phyloP scores from a whole-genome alignment of 2,797 vertebrate species.

The Bovichtus variegatus region DNA sequence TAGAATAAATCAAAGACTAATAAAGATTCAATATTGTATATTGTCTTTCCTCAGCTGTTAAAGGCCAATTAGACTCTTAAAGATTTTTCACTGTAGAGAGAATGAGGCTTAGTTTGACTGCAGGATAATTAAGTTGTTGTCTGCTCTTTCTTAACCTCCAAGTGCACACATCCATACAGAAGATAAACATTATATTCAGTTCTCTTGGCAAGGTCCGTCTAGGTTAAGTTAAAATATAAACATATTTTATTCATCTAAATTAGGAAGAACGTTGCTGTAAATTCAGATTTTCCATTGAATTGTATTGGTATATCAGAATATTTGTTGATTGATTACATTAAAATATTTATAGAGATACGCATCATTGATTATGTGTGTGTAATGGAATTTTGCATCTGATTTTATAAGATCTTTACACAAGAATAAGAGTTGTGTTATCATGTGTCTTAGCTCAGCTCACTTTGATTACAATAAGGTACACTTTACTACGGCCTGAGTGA shows the following conservation, averaged over 20 bases:
- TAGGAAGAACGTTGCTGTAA: not conserved
- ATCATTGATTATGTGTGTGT: not conserved
- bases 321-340: not conserved
- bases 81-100: constrained; percentile 17
- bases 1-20: constrained; percentile 22
- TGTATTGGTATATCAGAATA: not conserved
- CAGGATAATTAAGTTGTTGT: constrained; percentile 46
- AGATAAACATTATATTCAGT: constrained; percentile 1
- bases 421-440: not conserved
- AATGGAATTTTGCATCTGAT: not conserved
- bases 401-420: not conserved
- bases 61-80: constrained; percentile 11
- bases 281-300: not conserved
- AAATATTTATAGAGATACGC: not conserved
- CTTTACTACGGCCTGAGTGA: constrained; percentile 16
- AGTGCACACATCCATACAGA: constrained; percentile 16
- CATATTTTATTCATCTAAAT: not conserved
- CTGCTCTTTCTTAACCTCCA: constrained; percentile 28
- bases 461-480: not conserved
- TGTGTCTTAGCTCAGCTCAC: not conserved
- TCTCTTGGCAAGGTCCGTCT: not conserved
- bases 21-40: constrained; percentile 17
- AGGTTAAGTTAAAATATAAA: constrained; percentile 15
- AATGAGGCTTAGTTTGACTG: constrained; percentile 32
- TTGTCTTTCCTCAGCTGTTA: constrained; percentile 30